Percentiles rank a stretch among this genome's conserved stretches.
Evolutionary conservation across 2,888 invertebrate genomes (phyloP).

Genomic region (Sussaba pulchella): DNA sequence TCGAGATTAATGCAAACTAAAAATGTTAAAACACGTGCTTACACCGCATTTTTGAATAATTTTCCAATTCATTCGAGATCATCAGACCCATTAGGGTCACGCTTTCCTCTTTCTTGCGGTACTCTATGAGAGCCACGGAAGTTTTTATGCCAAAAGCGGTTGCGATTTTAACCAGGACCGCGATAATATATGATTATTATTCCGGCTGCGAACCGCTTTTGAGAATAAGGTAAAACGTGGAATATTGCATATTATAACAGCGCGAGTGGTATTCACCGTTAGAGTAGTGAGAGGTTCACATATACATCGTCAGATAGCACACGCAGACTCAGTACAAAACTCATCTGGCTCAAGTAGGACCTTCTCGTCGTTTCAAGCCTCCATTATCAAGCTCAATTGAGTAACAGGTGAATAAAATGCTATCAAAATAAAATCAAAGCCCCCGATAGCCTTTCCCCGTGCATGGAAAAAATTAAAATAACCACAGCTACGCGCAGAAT

Average conservation of each 20-base stretch:
- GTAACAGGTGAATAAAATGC: not conserved
- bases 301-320: not conserved
- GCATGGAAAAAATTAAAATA: constrained; percentile 9
- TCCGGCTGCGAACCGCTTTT: constrained; percentile 3
- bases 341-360: constrained; percentile 25
- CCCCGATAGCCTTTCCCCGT: constrained; percentile 5
- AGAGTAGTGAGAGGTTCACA: constrained; percentile 20
- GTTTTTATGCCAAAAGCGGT: constrained; percentile 2
- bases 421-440: constrained; percentile 1
- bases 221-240: constrained; percentile 16
- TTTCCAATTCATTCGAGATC: constrained; percentile 21
- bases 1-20: not conserved
- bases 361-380: constrained; percentile 1
- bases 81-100: not conserved
- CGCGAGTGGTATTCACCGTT: constrained; percentile 35
- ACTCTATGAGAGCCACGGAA: not conserved
- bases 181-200: constrained; percentile 38
- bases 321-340: constrained; percentile 7
- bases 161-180: constrained; percentile 26
- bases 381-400: constrained; percentile 8
- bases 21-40: constrained; percentile 8
- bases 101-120: not conserved
- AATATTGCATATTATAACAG: constrained; percentile 38
- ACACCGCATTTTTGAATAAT: constrained; percentile 35
- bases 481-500: not conserved